Base-by-base conservation (phyloP, 2,113 vertebrate species). In the Rhipidura dahli region DNA sequence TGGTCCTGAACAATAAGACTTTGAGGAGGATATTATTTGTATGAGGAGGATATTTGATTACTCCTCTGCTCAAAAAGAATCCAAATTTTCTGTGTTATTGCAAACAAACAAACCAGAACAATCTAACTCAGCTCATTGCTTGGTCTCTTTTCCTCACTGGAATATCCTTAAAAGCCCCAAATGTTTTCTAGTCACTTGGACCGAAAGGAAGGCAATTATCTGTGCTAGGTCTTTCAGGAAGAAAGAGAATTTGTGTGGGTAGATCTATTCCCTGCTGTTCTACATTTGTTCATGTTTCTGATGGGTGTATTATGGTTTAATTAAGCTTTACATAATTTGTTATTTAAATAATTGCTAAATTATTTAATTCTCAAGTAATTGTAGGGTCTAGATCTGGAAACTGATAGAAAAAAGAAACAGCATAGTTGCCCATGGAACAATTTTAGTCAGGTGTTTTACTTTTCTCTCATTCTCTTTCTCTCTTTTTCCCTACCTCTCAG, bases 301-400 rank as follows among this genome's bases (percentile, higher is more conserved):
- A 90, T 66, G 56, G 35, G 16, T 78, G 35, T 70, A 79, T 91
- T 82, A 59, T 75, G 39, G 33, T 59, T 59, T 97, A 93, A 94
- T 84, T 89, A 89, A 70, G 44, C 27, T 94, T 93, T 78, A 78
- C 13, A 66, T 82, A 81, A 91, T 91, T 91, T 93, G 16, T 75
- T 93, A 83, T 82, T 95, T 91, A 89, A 93, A 66, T 89, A 96
- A 87, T 89, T 89, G 31, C 23, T 89, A 50, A 78, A 91, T 79
- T 86, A 44, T 88, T 83, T 56, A 56, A 81, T 90, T 91, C 26
- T 82, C 59, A 87, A 59, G 37, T 78, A 84, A 78, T 87, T 87
- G 33, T 42, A 73, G 33, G 39, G 64, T 78, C 42, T 50, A 73
- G 23, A 87, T 82, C 45, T 73, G 35, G 35, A 89, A 95, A 84